These are phyloP conservation scores for Dolichallabes microphthalmus DNA, from an alignment of 2,113 vertebrate genomes.

Conservation along the genomic window DNA sequence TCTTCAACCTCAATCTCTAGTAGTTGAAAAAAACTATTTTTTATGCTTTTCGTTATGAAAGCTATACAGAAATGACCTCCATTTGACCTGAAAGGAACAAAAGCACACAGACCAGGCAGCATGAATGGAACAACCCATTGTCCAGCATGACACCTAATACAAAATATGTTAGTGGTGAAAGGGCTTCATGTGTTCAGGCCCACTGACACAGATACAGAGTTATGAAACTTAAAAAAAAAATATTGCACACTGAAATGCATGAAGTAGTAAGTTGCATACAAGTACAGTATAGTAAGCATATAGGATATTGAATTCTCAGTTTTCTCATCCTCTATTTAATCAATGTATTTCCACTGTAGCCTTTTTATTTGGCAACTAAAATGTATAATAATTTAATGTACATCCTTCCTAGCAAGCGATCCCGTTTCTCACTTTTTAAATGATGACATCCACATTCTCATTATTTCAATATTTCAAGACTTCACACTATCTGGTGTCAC, in stretches of 20 bases:
- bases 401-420: background rate
- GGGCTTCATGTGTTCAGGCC: slow-evolving; percentile 36
- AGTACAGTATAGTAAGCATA: background rate
- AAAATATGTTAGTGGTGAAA: slow-evolving; percentile 21
- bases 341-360: background rate
- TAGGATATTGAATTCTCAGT: background rate
- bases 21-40: slow-evolving; percentile 10
- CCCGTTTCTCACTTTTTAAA: background rate
- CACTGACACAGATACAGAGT: slow-evolving; percentile 51
- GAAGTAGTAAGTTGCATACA: background rate
- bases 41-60: slow-evolving; percentile 34
- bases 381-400: background rate
- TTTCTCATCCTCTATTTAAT: background rate
- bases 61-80: slow-evolving; percentile 9
- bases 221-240: slow-evolving; percentile 30
- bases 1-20: background rate
- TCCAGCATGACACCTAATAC: slow-evolving; percentile 39
- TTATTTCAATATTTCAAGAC: background rate
- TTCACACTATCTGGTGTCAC: background rate
- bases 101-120: slow-evolving; percentile 27
- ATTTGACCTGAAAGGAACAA: slow-evolving; percentile 43
- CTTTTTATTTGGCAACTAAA: background rate
- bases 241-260: slow-evolving; percentile 38
- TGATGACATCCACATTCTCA: background rate
- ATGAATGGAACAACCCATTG: slow-evolving; percentile 23